A percentile compares a stretch with the other conserved stretches of the same genome.
Evolutionary conservation across 2,888 invertebrate genomes (phyloP).

Genomic region (Scaptomyza flava): DNA sequence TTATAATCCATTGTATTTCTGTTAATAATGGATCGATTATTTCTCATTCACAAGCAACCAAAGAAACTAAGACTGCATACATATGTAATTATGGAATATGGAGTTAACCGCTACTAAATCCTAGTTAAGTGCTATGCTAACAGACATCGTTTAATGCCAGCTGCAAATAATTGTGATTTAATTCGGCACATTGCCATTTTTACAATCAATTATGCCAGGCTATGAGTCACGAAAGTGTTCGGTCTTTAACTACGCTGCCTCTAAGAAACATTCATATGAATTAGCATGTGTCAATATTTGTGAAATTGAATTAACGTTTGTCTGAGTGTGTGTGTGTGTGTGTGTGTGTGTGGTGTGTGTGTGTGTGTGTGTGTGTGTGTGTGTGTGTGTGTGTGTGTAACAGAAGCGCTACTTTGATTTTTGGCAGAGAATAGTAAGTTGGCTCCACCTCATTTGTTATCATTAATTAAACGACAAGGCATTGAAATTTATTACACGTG

Average conservation of each 20-base stretch:
- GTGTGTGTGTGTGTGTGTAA: conserved; percentile 9
- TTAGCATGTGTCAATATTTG: conserved; percentile 82
- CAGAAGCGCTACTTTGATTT: conserved; percentile 4
- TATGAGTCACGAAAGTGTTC: background rate
- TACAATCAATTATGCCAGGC: conserved; percentile 75
- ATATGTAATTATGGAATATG: conserved; percentile 31
- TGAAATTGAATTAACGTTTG: conserved; percentile 76
- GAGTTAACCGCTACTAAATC: conserved; percentile 53
- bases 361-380: no score
- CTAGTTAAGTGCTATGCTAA: conserved; percentile 63
- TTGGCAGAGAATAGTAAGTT: background rate
- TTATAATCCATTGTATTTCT: conserved; percentile 23
- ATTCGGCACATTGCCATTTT: conserved; percentile 77
- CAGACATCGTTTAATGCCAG: conserved; percentile 65
- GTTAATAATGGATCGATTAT: conserved; percentile 49
- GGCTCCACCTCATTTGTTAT: conserved; percentile 72
- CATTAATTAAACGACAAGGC: conserved; percentile 80
- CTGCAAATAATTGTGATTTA: conserved; percentile 79
- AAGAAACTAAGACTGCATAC: conserved; percentile 17
- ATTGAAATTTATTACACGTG: conserved; percentile 80
- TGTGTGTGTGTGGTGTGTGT: no score
- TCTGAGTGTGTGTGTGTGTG: background rate
- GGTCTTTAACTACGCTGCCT: conserved; percentile 23
- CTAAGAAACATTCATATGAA: conserved; percentile 74
- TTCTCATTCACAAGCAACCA: conserved; percentile 40